Conservation (phyloP, 1,140 invertebrate genomes). For the Conus ventricosus region DNA sequence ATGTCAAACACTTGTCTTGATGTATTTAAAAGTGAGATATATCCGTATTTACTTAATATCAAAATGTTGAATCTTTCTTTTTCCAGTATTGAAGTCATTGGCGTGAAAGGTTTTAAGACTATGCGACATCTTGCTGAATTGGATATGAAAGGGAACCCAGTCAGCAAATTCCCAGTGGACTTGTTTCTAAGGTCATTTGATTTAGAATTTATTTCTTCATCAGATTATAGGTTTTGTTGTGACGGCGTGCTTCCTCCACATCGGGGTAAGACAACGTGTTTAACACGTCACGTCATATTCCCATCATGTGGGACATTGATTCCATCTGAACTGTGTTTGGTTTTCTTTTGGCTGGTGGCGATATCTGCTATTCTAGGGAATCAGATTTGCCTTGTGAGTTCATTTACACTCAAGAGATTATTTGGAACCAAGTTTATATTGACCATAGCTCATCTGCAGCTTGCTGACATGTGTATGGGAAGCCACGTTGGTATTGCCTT, state of each 20-base stretch:
- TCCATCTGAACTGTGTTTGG: conserved; percentile 29
- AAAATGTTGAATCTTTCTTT: neutral
- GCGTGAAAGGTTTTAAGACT: neutral
- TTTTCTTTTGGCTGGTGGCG: conserved; percentile 43
- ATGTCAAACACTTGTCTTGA: neutral
- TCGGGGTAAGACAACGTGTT: conserved; percentile 38
- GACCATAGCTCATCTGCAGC: conserved; percentile 63
- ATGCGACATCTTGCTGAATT: neutral
- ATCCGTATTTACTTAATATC: conserved; percentile 16
- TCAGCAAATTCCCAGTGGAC: neutral
- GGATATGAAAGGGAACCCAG: neutral
- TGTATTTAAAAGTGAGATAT: neutral
- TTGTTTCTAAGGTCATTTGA: conserved; percentile 39
- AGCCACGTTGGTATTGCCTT: conserved; percentile 39
- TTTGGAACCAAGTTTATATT: no score
- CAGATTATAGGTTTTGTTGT: conserved; percentile 50
- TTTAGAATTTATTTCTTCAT: conserved; percentile 42
- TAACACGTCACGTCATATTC: conserved; percentile 38
- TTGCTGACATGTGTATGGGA: conserved; percentile 62
- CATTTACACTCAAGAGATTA: neutral
- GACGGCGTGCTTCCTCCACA: neutral
- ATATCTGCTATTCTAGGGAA: conserved; percentile 47
- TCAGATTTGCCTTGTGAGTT: conserved; percentile 39
- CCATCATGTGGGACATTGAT: conserved; percentile 52
- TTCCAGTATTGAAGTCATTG: neutral